Percentiles rank a stretch among this genome's conserved stretches.
Conservation (phyloP, 2,113 vertebrate species). For the Nyctibius bracteatus region DNA sequence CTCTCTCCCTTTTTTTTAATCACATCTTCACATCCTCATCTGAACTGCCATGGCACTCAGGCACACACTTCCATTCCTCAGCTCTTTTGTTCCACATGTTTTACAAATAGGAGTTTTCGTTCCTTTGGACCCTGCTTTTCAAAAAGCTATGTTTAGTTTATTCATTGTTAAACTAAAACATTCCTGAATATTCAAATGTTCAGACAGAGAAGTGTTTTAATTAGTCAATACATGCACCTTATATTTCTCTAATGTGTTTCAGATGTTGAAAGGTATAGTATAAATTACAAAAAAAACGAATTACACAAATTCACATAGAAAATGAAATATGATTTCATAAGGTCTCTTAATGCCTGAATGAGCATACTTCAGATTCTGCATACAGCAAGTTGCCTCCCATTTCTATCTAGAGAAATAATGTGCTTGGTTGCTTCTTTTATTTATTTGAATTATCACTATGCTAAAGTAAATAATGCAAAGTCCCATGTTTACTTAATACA, state of each 20-base stretch:
- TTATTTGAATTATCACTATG: constrained; percentile 8
- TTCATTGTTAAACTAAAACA: background rate
- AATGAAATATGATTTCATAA: constrained; percentile 51
- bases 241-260: constrained; percentile 25
- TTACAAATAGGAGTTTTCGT: background rate
- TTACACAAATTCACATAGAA: constrained; percentile 29
- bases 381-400: constrained; percentile 21
- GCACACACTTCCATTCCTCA: background rate
- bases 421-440: constrained; percentile 1
- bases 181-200: constrained; percentile 5
- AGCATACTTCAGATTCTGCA: constrained; percentile 15
- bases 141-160: background rate
- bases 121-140: background rate
- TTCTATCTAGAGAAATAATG: constrained; percentile 9
- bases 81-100: background rate
- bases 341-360: constrained; percentile 34
- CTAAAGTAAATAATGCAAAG: constrained; percentile 9
- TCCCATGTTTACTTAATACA: background rate
- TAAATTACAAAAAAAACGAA: constrained; percentile 47
- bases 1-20: background rate
- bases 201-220: constrained; percentile 30
- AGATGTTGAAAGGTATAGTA: constrained; percentile 10
- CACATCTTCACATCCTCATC: background rate
- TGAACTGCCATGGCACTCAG: background rate
- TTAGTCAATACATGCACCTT: background rate